Base-by-base conservation (phyloP, 1,140 invertebrate genomes). In the Acromyrmex charruanus region DNA sequence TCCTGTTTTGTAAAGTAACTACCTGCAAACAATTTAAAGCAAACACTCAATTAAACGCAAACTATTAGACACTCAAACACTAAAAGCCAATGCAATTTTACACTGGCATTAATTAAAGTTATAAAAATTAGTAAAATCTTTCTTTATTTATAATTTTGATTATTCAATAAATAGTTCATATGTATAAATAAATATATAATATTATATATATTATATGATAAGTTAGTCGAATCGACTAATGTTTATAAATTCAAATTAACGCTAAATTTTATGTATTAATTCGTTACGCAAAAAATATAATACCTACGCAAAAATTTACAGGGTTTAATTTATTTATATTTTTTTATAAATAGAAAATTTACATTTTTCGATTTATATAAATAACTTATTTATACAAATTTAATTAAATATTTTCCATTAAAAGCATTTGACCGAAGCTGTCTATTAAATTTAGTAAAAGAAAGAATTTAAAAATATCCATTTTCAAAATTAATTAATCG, bases 401-500 rank as follows among this genome's bases (percentile, higher is more conserved):
- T 58, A 58, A 58, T 58, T 9, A 58, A 58, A n/a, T 51, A 58
- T 58, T 58, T 58, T 58, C 7, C 7, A 58, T 58, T 58, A 44
- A 44, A 44, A 44, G 10, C 39, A 58, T 58, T 58, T 58, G 18
- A 9, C 55, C 7, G n/a, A 58, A n/a, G 55, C 18, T 58, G 7
- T 58, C n/a, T 58, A 21, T 21, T 58, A 58, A n/a, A 35, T 25
- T 9, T 21, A 44, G 49, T n/a, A 1, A 61, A 3, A 21, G 14
- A 44, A 61, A 25, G 14, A 44, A 25, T 10, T 9, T 18, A 25
- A 59, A 59, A 35, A 74, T 12, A 2, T n/a, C 28, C 4, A 21
- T 35, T 31, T 10, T 59, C 18, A 16, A 28, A 58, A 75, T 75
- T 58, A 58, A 75, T 75, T 58, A 75, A 75, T 75, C 1, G 18